Conservation (phyloP, 2,888 invertebrate species). For the Heliconius ismenius region DNA sequence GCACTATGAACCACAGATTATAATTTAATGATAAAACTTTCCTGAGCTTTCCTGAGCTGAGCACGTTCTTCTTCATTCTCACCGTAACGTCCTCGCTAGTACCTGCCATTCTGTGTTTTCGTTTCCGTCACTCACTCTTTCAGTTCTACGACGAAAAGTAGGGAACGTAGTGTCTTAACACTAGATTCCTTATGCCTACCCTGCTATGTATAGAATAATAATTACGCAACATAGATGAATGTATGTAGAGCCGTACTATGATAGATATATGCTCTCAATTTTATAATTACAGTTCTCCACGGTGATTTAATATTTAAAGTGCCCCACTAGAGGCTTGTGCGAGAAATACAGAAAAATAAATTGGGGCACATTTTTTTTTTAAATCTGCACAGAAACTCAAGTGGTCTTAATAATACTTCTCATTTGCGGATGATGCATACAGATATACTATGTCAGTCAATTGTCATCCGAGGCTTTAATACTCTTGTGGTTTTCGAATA, state of each 20-base stretch:
- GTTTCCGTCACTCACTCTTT: too few species aligned
- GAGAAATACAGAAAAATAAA: conserved; percentile 24
- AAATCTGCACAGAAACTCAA: conserved; percentile 23
- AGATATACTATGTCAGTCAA: not conserved
- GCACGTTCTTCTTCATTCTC: too few species aligned
- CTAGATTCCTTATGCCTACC: too few species aligned
- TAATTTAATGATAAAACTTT: too few species aligned
- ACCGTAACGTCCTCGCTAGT: too few species aligned
- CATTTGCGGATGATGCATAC: conserved; percentile 25
- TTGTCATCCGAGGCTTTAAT: conserved; percentile 24
- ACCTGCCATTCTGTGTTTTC: too few species aligned
- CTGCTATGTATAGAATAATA: not conserved
- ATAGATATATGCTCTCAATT: conserved; percentile 24
- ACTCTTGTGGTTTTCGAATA: conserved; percentile 8
- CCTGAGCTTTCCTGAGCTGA: too few species aligned
- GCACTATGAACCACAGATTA: too few species aligned
- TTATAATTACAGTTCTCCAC: conserved; percentile 25
- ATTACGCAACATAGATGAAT: not conserved
- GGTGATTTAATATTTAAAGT: conserved; percentile 27
- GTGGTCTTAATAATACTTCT: conserved; percentile 27
- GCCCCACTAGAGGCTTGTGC: conserved; percentile 19
- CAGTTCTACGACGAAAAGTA: too few species aligned
- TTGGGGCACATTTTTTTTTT: conserved; percentile 25
- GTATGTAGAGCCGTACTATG: not conserved
- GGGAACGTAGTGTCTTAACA: too few species aligned